A percentile compares a stretch with the other conserved stretches of the same genome.
These are phyloP conservation scores for Connochaetes taurinus DNA, from an alignment of 2,113 vertebrate species.

Conservation along the genomic window DNA sequence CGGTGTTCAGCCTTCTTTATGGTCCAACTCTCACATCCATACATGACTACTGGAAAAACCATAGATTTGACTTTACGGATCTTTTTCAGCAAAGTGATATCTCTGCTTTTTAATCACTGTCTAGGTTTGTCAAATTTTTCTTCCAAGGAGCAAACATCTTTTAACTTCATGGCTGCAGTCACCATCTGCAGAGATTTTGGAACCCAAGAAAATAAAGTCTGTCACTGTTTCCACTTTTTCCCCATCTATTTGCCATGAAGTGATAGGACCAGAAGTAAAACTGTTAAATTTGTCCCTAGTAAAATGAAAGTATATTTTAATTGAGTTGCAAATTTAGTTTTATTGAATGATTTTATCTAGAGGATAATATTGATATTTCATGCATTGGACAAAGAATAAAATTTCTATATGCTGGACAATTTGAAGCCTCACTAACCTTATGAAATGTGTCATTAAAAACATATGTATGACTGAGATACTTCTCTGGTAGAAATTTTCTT, in stretches of 20 bases:
- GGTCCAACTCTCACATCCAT: not conserved
- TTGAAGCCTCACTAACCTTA: slow-evolving; percentile 18
- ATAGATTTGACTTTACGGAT: not conserved
- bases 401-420: not conserved
- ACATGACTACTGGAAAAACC: not conserved
- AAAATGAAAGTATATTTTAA: slow-evolving; percentile 33
- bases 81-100: not conserved
- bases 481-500: not conserved
- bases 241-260: not conserved
- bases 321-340: slow-evolving; percentile 41
- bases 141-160: not conserved
- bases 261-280: not conserved
- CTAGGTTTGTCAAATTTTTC: not conserved
- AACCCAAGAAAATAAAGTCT: not conserved
- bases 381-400: slow-evolving; percentile 35
- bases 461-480: not conserved
- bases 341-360: slow-evolving; percentile 45
- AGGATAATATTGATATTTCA: slow-evolving; percentile 34
- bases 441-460: not conserved
- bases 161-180: not conserved
- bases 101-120: not conserved
- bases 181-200: not conserved
- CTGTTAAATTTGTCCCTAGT: not conserved
- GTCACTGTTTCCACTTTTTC: not conserved
- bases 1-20: rapidly evolving